A percentile compares a stretch with the other conserved stretches of the same genome.
Evolutionary conservation across 2,113 vertebrate genomes (phyloP).

Genomic region (Tachysurus vachellii): DNA sequence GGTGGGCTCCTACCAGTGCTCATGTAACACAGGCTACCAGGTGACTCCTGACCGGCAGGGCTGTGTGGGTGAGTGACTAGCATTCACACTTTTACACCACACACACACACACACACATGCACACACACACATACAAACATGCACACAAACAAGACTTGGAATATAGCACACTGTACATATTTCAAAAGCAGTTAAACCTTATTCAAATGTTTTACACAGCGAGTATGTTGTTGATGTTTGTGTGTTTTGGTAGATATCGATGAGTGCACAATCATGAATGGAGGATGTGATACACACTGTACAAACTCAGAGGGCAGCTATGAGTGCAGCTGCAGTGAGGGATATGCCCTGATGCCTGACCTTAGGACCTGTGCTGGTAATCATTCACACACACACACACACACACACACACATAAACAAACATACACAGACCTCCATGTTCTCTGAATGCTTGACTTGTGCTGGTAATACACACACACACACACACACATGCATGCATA

Average conservation of each 20-base stretch:
- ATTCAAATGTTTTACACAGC: background rate
- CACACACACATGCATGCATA: background rate
- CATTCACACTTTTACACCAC: background rate
- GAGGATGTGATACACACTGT: constrained; percentile 87
- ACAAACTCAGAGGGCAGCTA: constrained; percentile 92
- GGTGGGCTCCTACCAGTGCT: constrained; percentile 87
- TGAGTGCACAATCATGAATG: constrained; percentile 81
- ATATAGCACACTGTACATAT: background rate
- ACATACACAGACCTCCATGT: background rate
- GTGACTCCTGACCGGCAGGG: constrained; percentile 80
- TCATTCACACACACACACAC: background rate
- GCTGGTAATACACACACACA: constrained; percentile 71
- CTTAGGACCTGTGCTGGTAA: constrained; percentile 86
- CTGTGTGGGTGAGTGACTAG: constrained; percentile 81
- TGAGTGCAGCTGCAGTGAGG: constrained; percentile 85
- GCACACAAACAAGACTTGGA: background rate
- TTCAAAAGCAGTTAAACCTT: background rate
- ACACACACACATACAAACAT: background rate
- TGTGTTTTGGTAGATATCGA: constrained; percentile 70
- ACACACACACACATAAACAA: background rate
- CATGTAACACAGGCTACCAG: constrained; percentile 87
- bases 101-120: background rate
- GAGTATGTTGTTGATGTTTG: background rate
- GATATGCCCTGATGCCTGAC: constrained; percentile 86
- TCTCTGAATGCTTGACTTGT: constrained; percentile 81